Conservation (phyloP, 1,140 invertebrate species). For the Aphaenogaster ashmeadi region DNA sequence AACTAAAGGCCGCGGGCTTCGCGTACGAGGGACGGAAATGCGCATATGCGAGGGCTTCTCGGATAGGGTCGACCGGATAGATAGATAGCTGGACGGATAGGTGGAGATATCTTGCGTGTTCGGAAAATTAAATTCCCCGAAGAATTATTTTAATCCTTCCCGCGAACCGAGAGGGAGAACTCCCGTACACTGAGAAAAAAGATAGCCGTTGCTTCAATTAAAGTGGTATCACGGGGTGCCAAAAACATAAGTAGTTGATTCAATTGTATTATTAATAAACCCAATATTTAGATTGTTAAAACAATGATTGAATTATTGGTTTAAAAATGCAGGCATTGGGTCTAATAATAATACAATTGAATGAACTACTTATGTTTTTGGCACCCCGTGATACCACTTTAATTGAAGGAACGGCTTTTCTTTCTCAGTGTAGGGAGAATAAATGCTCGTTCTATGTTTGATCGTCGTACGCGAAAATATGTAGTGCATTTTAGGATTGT, state of each 20-base stretch:
- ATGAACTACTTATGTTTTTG: too few relatives aligned
- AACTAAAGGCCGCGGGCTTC: background rate
- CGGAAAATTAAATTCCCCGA: constrained; percentile 43
- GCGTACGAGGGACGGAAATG: constrained; percentile 1
- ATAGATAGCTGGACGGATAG: background rate
- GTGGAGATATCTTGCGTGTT: constrained; percentile 17
- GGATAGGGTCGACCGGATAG: background rate
- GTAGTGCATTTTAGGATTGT: background rate
- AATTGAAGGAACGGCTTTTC: too few relatives aligned
- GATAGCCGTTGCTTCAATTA: too few relatives aligned
- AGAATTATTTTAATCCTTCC: constrained; percentile 15
- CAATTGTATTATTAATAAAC: too few relatives aligned
- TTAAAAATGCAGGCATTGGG: too few relatives aligned
- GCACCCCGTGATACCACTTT: too few relatives aligned
- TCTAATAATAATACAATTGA: too few relatives aligned
- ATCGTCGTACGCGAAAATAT: background rate
- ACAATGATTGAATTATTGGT: too few relatives aligned
- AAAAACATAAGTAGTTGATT: too few relatives aligned
- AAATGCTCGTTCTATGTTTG: background rate
- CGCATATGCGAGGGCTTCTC: constrained; percentile 15
- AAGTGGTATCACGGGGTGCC: too few relatives aligned
- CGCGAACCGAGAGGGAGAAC: background rate
- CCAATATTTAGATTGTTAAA: too few relatives aligned
- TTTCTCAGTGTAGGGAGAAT: background rate
- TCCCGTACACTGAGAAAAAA: too few relatives aligned